Conservation (phyloP, 2,797 vertebrate genomes). For the Vultur gryphus region DNA sequence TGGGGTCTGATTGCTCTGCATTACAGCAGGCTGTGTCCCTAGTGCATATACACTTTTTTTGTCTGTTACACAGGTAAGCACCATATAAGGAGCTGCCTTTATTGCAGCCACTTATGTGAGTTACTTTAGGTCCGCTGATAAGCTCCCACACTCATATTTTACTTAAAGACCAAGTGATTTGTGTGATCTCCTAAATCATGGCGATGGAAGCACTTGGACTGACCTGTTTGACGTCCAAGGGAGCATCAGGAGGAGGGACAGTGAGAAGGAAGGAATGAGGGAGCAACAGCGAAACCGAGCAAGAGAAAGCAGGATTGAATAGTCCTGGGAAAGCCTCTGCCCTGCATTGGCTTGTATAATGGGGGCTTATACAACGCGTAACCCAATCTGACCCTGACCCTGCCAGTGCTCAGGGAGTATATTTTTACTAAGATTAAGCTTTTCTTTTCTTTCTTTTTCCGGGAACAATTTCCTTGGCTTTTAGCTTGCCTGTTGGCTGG, state of each 20-base stretch:
- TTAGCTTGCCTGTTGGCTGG: not conserved
- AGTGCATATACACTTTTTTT: not conserved
- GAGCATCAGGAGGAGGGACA: not conserved
- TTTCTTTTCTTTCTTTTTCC: constrained; percentile 17
- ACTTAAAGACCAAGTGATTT: not conserved
- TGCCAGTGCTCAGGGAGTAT: constrained; percentile 31
- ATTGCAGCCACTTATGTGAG: not conserved
- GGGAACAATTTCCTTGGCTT: constrained; percentile 45
- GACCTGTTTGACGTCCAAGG: not conserved
- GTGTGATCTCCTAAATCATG: not conserved
- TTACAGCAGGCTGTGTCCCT: not conserved
- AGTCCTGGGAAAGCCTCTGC: constrained; percentile 31
- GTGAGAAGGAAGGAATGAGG: not conserved
- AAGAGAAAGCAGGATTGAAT: not conserved
- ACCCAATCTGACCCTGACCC: constrained; percentile 64
- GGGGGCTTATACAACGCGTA: constrained; percentile 39
- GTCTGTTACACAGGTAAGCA: not conserved
- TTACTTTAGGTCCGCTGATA: not conserved
- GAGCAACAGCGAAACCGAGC: not conserved
- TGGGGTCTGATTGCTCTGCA: not conserved
- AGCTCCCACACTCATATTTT: not conserved
- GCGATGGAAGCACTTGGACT: fast-evolving
- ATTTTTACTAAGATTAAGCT: constrained; percentile 60
- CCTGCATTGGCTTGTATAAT: constrained; percentile 41
- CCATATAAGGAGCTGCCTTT: not conserved